These are phyloP conservation scores for Antechinus stuartii DNA, from an alignment of 2,113 vertebrate genomes.

Conservation along the genomic window DNA sequence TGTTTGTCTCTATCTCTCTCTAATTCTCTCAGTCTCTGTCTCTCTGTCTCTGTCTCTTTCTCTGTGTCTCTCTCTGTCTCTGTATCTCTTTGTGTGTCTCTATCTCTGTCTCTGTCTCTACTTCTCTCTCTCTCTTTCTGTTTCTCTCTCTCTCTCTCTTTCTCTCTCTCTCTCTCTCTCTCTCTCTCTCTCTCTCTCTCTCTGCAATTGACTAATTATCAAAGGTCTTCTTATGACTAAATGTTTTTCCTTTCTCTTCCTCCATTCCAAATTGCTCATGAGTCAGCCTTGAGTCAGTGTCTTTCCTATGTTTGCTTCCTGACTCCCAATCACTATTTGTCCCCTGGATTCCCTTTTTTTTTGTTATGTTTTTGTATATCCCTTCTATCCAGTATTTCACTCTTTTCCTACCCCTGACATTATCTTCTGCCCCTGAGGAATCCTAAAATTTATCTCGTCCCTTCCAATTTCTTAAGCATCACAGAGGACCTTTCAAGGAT, in stretches of 20 bases:
- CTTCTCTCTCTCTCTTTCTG: no score
- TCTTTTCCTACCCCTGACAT: conserved; percentile 10
- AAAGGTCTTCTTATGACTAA: not conserved
- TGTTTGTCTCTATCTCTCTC: no score
- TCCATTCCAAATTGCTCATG: not conserved
- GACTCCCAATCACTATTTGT: not conserved
- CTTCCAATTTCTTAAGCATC: not conserved
- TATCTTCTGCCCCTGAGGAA: not conserved
- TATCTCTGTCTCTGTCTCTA: no score
- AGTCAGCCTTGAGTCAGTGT: not conserved
- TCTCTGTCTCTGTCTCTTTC: no score
- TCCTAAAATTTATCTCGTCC: not conserved
- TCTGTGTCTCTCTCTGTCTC: no score
- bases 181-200: not conserved
- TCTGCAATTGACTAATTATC: conserved; percentile 9
- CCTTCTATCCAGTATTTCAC: conserved; percentile 24
- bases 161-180: no score
- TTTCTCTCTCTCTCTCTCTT: no score
- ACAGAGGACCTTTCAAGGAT: not conserved
- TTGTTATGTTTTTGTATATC: conserved; percentile 1
- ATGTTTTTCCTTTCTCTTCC: not conserved
- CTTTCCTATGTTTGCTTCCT: conserved; percentile 30
- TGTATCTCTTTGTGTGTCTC: no score
- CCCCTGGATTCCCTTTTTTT: conserved; percentile 15
- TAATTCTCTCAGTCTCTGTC: no score